Evolutionary conservation across 2,113 vertebrate species (phyloP).

Genomic region (Hemicordylus capensis): DNA sequence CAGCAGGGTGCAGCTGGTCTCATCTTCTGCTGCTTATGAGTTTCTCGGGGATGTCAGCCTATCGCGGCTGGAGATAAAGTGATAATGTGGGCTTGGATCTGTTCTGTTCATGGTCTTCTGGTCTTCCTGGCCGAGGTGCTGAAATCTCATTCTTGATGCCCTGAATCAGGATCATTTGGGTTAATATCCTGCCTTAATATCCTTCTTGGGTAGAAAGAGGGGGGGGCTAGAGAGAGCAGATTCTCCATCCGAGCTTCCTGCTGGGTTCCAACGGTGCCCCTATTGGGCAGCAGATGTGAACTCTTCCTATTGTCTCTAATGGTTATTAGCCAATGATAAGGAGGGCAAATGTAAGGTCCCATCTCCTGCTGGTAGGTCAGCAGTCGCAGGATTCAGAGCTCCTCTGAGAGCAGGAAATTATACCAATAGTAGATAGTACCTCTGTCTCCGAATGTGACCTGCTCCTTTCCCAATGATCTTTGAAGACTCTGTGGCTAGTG

Average conservation of each 20-base stretch:
- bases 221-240: slow-evolving; percentile 50
- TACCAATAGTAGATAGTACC: slow-evolving; percentile 72
- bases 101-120: not conserved
- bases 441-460: slow-evolving; percentile 64
- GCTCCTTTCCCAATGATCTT: slow-evolving; percentile 58
- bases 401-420: slow-evolving; percentile 78
- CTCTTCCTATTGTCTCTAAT: slow-evolving; percentile 77
- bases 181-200: not conserved
- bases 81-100: not conserved
- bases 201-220: not conserved
- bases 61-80: not conserved
- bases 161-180: not conserved
- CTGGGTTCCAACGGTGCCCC: slow-evolving; percentile 70
- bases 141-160: not conserved
- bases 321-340: slow-evolving; percentile 87
- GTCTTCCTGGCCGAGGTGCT: not conserved
- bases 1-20: not conserved
- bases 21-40: not conserved
- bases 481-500: slow-evolving; percentile 51
- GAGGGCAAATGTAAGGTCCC: slow-evolving; percentile 85
- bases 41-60: not conserved
- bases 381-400: slow-evolving; percentile 79
- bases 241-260: slow-evolving; percentile 63
- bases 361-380: slow-evolving; percentile 84
- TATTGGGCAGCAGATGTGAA: slow-evolving; percentile 90